Conservation (phyloP, 2,113 vertebrate species). For the Lota lota region DNA sequence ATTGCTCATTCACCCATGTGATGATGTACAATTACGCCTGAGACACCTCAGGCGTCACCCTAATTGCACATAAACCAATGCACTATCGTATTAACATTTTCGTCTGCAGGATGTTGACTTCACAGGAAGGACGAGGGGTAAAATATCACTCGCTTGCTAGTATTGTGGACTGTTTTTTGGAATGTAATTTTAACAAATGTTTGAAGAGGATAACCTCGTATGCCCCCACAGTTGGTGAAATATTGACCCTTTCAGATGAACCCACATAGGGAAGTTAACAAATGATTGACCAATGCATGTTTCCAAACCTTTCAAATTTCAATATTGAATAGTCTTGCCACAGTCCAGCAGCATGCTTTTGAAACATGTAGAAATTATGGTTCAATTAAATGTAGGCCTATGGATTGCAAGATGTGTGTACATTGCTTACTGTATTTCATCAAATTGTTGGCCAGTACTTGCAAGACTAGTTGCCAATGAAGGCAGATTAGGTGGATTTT, state of each 20-base stretch:
- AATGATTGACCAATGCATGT: constrained; percentile 45
- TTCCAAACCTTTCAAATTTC: constrained; percentile 39
- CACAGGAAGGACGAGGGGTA: constrained; percentile 42
- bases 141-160: constrained; percentile 20
- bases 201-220: constrained; percentile 15
- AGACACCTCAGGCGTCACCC: no score
- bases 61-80: no score
- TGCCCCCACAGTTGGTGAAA: constrained; percentile 41
- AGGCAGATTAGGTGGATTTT: not conserved
- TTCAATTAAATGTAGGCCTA: not conserved
- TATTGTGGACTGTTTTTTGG: not conserved
- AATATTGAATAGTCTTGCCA: constrained; percentile 11
- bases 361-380: constrained; percentile 20
- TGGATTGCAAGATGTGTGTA: no score
- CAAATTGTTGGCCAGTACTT: no score
- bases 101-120: constrained; percentile 40
- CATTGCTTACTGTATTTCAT: no score
- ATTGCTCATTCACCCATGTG: not conserved
- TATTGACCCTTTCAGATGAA: constrained; percentile 27
- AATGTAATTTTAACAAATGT: constrained; percentile 12
- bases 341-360: constrained; percentile 58
- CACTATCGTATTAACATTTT: constrained; percentile 8
- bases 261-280: constrained; percentile 34
- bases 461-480: not conserved
- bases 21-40: no score